A percentile compares a stretch with the other conserved stretches of the same genome.
Conservation (phyloP, 2,888 invertebrate species). For the Athalia circularis region DNA sequence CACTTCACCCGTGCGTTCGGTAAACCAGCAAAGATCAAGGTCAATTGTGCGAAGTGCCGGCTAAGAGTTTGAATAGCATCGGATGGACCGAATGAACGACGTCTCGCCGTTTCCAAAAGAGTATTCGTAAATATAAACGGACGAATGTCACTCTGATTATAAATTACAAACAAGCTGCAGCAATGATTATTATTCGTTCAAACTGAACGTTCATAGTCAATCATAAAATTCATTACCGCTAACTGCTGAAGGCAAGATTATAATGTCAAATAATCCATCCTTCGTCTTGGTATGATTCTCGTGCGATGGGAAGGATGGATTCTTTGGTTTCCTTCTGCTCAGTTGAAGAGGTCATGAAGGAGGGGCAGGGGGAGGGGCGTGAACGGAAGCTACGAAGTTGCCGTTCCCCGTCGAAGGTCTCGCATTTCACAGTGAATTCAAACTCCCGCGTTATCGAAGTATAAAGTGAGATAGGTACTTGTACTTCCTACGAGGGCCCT, state of each 20-base stretch:
- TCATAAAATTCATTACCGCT: too few relatives aligned
- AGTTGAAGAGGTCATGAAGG: not conserved
- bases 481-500: conserved; percentile 41
- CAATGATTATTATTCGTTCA: not conserved
- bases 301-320: conserved; percentile 1
- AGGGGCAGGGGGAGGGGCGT: not conserved
- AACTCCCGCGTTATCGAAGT: conserved; percentile 10
- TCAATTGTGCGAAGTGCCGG: conserved; percentile 4
- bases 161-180: not conserved
- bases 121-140: too few relatives aligned
- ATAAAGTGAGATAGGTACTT: conserved; percentile 14
- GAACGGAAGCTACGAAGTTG: conserved; percentile 38
- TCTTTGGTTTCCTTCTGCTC: conserved; percentile 20
- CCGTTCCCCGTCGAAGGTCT: conserved; percentile 39
- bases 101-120: not conserved
- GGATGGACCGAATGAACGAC: not conserved
- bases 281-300: conserved; percentile 11
- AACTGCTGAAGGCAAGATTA: too few relatives aligned
- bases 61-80: not conserved
- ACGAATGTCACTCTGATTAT: not conserved
- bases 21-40: conserved; percentile 20
- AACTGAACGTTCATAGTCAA: too few relatives aligned
- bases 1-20: not conserved
- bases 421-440: conserved; percentile 28
- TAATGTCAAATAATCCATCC: not conserved